A percentile compares a stretch with the other conserved stretches of the same genome.
These are phyloP conservation scores for Neosalanx taihuensis DNA, from an alignment of 2,797 vertebrate genomes.

Conservation along the genomic window DNA sequence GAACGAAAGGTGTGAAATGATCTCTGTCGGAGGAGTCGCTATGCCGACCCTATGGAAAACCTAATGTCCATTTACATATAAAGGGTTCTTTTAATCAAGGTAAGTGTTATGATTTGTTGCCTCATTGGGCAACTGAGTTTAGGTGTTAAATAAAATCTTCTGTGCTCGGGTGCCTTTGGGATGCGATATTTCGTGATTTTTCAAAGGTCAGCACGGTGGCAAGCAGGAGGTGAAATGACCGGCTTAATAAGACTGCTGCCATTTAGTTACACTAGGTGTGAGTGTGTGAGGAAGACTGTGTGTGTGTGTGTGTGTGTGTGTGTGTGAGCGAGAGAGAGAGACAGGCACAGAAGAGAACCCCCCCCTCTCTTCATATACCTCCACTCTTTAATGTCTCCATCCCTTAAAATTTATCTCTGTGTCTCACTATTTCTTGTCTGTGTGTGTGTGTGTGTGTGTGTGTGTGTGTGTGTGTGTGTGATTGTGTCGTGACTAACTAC, in stretches of 20 bases:
- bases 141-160: constrained; percentile 94
- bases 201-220: constrained; percentile 97
- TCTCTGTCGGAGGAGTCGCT: constrained; percentile 83
- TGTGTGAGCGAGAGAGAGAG: constrained; percentile 26
- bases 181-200: constrained; percentile 94
- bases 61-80: constrained; percentile 98
- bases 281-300: constrained; percentile 36
- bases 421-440: constrained; percentile 69
- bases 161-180: constrained; percentile 89
- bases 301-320: constrained; percentile 2
- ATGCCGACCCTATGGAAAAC: constrained; percentile 88
- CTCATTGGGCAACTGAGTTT: constrained; percentile 98
- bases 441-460: not conserved
- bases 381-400: constrained; percentile 89
- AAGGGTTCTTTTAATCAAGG: constrained; percentile 99
- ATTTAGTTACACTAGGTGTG: constrained; percentile 76
- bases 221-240: constrained; percentile 89
- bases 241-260: constrained; percentile 93
- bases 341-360: constrained; percentile 76
- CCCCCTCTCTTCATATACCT: constrained; percentile 85
- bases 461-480: constrained; percentile 66
- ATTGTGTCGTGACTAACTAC: constrained; percentile 84
- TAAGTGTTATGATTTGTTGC: constrained; percentile 98
- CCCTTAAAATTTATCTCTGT: constrained; percentile 92
- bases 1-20: constrained; percentile 81